A percentile compares a stretch with the other conserved stretches of the same genome.
These are phyloP conservation scores for Brachionus rubens DNA, from an alignment of 1,140 invertebrate species.

Conservation along the genomic window DNA sequence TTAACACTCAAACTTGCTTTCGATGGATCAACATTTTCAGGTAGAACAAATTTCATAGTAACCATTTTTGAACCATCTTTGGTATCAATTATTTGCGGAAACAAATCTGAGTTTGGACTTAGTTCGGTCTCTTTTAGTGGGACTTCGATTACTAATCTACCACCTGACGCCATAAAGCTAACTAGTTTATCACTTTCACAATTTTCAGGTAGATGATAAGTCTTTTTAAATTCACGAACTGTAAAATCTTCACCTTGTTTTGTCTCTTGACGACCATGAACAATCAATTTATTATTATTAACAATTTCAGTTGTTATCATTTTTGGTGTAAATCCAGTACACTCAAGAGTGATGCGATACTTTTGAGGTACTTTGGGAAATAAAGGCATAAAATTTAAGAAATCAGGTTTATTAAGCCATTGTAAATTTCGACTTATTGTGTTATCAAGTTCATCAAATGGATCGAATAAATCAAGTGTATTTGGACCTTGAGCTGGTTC, in stretches of 20 bases:
- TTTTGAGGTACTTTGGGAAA: slow-evolving; percentile 46
- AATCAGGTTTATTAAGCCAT: slow-evolving; percentile 32
- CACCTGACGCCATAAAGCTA: slow-evolving; percentile 16
- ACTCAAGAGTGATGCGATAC: slow-evolving; percentile 19
- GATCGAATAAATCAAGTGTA: slow-evolving; percentile 39
- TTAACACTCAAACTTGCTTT: slow-evolving; percentile 39
- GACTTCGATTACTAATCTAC: slow-evolving; percentile 14
- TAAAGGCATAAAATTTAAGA: slow-evolving; percentile 33
- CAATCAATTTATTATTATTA: slow-evolving; percentile 5
- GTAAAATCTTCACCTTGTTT: slow-evolving; percentile 23
- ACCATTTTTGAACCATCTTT: background rate
- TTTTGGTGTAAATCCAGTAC: slow-evolving; percentile 11
- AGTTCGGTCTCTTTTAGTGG: slow-evolving; percentile 25
- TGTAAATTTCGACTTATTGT: slow-evolving; percentile 31
- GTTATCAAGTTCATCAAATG: slow-evolving; percentile 41
- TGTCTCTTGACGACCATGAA: slow-evolving; percentile 24
- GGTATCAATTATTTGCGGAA: slow-evolving; percentile 1
- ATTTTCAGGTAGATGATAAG: background rate
- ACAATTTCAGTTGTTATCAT: background rate
- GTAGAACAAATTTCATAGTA: slow-evolving; percentile 4
- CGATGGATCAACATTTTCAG: slow-evolving; percentile 22
- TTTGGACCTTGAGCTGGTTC: background rate
- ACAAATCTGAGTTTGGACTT: slow-evolving; percentile 40
- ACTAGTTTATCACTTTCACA: slow-evolving; percentile 36
- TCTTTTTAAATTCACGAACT: slow-evolving; percentile 21